Conservation (phyloP, 1,140 invertebrate species). For the Riptortus pedestris region DNA sequence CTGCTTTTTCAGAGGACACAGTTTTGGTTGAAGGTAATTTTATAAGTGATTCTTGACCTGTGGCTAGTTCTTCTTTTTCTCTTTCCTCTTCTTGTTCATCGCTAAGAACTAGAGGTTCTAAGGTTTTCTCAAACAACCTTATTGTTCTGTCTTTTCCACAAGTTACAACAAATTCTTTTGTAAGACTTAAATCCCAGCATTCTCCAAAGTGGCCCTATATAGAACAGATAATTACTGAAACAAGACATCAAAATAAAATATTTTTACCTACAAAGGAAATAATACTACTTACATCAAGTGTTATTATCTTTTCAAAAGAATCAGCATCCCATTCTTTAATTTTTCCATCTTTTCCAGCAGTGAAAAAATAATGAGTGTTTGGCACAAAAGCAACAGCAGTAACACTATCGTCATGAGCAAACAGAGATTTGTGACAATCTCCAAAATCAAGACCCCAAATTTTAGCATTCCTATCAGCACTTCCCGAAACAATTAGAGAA, state of each 20-base stretch:
- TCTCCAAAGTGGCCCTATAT: constrained; percentile 65
- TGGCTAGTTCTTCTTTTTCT: constrained; percentile 56
- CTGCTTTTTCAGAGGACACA: constrained; percentile 78
- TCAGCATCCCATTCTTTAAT: constrained; percentile 97
- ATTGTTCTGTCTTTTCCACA: constrained; percentile 83
- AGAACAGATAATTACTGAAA: constrained; percentile 19
- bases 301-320: constrained; percentile 79
- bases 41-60: constrained; percentile 55
- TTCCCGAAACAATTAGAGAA: constrained; percentile 81
- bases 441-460: constrained; percentile 99
- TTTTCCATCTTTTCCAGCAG: constrained; percentile 83
- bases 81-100: constrained; percentile 82
- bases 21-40: constrained; percentile 81
- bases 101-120: constrained; percentile 81
- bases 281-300: constrained; percentile 56
- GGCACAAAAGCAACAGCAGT: constrained; percentile 80
- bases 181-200: constrained; percentile 63
- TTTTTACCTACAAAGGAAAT: background rate
- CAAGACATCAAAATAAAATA: background rate
- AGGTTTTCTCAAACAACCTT: constrained; percentile 74
- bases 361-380: constrained; percentile 87
- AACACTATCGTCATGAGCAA: constrained; percentile 91
- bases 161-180: constrained; percentile 67
- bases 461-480: constrained; percentile 89
- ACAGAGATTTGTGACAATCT: constrained; percentile 79